These are phyloP conservation scores for Teleiodes luculella DNA, from an alignment of 2,888 invertebrate species.

Conservation along the genomic window DNA sequence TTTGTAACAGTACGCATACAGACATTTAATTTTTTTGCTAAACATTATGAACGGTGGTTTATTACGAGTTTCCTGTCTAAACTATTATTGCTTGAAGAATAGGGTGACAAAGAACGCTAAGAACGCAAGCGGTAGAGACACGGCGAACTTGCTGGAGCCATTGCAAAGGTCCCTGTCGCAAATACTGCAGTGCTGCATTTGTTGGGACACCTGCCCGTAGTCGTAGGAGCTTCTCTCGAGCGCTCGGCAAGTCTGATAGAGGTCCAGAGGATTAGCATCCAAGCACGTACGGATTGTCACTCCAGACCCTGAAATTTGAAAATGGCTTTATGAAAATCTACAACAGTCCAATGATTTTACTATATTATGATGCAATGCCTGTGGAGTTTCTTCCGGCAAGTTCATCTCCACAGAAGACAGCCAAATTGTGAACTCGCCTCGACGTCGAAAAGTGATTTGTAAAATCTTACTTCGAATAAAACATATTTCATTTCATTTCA, in stretches of 20 bases:
- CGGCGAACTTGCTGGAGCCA: constrained; percentile 52
- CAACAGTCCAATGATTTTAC: no score
- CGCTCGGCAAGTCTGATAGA: constrained; percentile 48
- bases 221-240: constrained; percentile 37
- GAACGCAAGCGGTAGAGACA: constrained; percentile 56
- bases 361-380: no score
- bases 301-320: constrained; percentile 49
- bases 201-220: constrained; percentile 25
- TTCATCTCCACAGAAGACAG: no score
- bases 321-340: neutral
- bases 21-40: neutral
- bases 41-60: neutral
- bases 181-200: constrained; percentile 56
- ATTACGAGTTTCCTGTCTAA: neutral
- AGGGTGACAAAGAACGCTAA: constrained; percentile 53
- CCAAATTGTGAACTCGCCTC: no score
- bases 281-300: constrained; percentile 60
- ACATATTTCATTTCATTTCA: no score
- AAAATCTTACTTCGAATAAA: no score
- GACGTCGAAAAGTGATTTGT: no score
- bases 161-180: constrained; percentile 78
- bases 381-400: no score
- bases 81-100: constrained; percentile 58
- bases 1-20: no score
- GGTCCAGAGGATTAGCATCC: constrained; percentile 49